phyloP scores from a whole-genome alignment of 2,888 invertebrate genomes.

The Melolontha melolontha region DNA sequence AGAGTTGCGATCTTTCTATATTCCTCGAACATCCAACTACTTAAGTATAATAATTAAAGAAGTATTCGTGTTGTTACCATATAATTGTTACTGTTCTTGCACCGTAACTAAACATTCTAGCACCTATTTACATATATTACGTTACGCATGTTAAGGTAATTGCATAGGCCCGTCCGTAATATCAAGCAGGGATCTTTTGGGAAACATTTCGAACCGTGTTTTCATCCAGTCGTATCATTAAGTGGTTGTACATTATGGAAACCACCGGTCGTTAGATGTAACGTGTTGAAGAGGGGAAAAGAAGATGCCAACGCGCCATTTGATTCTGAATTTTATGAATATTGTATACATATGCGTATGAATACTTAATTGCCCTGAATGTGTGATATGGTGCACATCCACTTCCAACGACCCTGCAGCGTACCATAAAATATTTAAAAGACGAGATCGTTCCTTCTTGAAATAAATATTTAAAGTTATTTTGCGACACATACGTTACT shows the following conservation, averaged over 20 bases:
- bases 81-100: conserved; percentile 29
- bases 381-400: conserved; percentile 12
- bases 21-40: conserved; percentile 14
- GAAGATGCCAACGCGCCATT: conserved; percentile 29
- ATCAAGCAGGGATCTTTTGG: conserved; percentile 23
- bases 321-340: conserved; percentile 34
- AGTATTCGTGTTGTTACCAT: conserved; percentile 23
- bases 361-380: conserved; percentile 29
- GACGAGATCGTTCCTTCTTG: conserved; percentile 22
- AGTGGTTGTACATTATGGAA: conserved; percentile 34
- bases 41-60: conserved; percentile 25
- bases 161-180: conserved; percentile 23
- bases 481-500: conserved; percentile 17
- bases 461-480: conserved; percentile 35
- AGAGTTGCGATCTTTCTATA: conserved; percentile 18
- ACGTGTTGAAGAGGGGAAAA: conserved; percentile 11
- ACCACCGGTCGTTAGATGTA: conserved; percentile 22
- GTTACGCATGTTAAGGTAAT: conserved; percentile 37
- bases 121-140: conserved; percentile 36
- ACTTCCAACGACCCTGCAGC: conserved; percentile 16
- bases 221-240: conserved; percentile 29
- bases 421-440: conserved; percentile 30
- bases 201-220: conserved; percentile 23
- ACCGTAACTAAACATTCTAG: conserved; percentile 22
- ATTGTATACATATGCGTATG: conserved; percentile 29